A percentile compares a stretch with the other conserved stretches of the same genome.
Conservation (phyloP, 2,888 invertebrate genomes). For the Aphodius sticticus region DNA sequence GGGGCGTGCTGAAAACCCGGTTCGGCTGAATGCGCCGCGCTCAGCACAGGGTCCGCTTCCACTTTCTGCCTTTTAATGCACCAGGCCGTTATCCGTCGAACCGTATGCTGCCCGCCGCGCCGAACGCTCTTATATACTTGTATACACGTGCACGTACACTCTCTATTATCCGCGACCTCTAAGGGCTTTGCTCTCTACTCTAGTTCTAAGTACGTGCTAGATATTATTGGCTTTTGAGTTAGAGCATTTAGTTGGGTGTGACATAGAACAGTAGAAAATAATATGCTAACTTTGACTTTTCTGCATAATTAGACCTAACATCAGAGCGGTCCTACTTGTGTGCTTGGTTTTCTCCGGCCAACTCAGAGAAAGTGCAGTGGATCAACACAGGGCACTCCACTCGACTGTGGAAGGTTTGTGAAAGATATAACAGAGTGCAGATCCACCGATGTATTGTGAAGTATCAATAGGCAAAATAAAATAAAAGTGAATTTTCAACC, state of each 20-base stretch:
- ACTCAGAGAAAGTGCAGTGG: too few species aligned
- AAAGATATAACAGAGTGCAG: too few species aligned
- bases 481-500: too few species aligned
- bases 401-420: too few species aligned
- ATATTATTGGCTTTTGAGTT: neutral
- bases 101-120: neutral
- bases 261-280: neutral
- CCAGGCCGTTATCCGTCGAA: neutral
- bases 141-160: neutral
- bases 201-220: neutral
- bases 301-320: too few species aligned
- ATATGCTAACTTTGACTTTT: too few species aligned
- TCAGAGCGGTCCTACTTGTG: too few species aligned
- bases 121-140: constrained; percentile 4
- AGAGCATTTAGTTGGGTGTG: neutral
- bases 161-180: neutral
- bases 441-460: too few species aligned
- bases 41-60: neutral
- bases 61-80: constrained; percentile 4
- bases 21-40: neutral
- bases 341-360: too few species aligned
- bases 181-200: neutral
- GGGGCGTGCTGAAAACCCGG: neutral
- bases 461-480: too few species aligned
- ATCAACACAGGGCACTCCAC: too few species aligned